These are phyloP conservation scores for Lamprotornis superbus DNA, from an alignment of 2,113 vertebrate genomes.

Conservation along the genomic window DNA sequence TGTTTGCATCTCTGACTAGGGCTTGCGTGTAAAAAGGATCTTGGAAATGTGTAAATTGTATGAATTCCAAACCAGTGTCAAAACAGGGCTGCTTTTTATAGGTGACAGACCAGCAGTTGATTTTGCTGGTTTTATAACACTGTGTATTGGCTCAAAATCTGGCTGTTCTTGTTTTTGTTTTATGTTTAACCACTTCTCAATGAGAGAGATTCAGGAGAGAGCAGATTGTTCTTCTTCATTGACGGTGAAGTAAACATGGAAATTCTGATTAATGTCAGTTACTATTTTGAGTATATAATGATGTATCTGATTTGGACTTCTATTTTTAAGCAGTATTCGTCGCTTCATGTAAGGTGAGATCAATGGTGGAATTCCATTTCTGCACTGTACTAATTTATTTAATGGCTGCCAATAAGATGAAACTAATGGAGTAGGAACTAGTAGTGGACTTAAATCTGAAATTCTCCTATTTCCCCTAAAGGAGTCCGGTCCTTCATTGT, in stretches of 20 bases:
- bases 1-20: neutral
- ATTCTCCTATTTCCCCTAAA: neutral
- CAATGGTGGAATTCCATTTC: conserved; percentile 19
- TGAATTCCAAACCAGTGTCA: neutral
- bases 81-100: neutral
- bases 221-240: neutral
- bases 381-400: conserved; percentile 48
- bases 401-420: conserved; percentile 11
- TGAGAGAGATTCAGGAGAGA: neutral
- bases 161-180: neutral
- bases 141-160: neutral
- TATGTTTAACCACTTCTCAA: neutral
- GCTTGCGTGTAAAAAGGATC: neutral
- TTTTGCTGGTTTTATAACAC: neutral
- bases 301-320: neutral
- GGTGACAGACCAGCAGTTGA: neutral
- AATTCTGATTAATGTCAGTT: neutral
- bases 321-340: conserved; percentile 37
- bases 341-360: neutral
- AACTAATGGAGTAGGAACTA: conserved; percentile 10
- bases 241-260: neutral
- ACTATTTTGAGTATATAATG: neutral
- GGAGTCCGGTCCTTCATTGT: neutral
- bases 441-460: conserved; percentile 6
- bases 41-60: neutral